phyloP scores from a whole-genome alignment of 2,797 vertebrate species.

The Cossypha heuglini region DNA sequence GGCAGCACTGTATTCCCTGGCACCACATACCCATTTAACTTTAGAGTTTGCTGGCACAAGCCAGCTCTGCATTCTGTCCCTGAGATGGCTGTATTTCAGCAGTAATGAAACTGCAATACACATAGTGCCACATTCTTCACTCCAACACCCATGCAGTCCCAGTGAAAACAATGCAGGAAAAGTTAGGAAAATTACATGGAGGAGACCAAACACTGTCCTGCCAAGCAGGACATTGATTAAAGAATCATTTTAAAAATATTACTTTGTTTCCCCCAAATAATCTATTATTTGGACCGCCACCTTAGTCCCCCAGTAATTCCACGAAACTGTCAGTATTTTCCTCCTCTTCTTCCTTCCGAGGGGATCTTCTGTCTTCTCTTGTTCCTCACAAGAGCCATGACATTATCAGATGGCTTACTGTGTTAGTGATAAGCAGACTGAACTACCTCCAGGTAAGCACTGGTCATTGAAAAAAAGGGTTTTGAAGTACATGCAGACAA shows the following conservation, averaged over 20 bases:
- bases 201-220: not conserved
- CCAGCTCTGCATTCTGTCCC: constrained; percentile 36
- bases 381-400: not conserved
- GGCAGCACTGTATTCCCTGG: constrained; percentile 51
- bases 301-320: not conserved
- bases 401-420: not conserved
- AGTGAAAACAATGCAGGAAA: constrained; percentile 28
- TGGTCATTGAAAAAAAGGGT: not conserved
- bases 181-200: not conserved
- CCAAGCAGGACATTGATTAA: not conserved
- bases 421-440: not conserved
- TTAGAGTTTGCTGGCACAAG: constrained; percentile 29
- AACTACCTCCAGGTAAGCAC: not conserved
- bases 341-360: not conserved
- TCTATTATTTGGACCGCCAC: not conserved
- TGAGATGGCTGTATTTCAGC: constrained; percentile 40
- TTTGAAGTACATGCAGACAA: not conserved
- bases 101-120: constrained; percentile 41
- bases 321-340: not conserved
- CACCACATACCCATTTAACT: constrained; percentile 32
- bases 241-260: not conserved
- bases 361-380: not conserved
- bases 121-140: not conserved
- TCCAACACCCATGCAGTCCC: not conserved
- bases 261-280: not conserved